Percentiles rank a stretch among this genome's conserved stretches.
phyloP scores from a whole-genome alignment of 2,797 vertebrate genomes.

The Sebastes vulpes region DNA sequence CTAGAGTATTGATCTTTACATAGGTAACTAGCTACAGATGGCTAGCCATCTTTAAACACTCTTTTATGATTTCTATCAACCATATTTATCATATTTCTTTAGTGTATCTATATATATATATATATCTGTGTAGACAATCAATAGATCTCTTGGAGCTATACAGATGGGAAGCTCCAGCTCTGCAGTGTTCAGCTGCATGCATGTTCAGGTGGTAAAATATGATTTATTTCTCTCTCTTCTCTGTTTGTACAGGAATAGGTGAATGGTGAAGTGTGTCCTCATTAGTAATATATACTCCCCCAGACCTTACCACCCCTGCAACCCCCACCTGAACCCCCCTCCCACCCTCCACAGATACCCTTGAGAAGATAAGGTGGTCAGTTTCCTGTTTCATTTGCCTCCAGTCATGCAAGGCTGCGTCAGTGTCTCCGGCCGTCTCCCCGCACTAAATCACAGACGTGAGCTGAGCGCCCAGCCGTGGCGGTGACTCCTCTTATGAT shows the following conservation, averaged over 20 bases:
- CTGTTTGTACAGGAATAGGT: not conserved
- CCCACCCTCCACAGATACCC: constrained; percentile 29
- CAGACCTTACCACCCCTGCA: not conserved
- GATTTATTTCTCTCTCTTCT: not conserved
- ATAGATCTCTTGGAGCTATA: not conserved
- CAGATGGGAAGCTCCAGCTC: not conserved
- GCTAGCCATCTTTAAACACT: not conserved
- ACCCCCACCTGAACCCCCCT: not conserved
- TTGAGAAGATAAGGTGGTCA: constrained; percentile 64
- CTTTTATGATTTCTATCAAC: not conserved
- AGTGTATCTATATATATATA: not conserved
- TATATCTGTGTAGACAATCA: not conserved
- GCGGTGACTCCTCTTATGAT: constrained; percentile 79
- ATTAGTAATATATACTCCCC: constrained; percentile 20
- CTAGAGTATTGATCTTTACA: not conserved
- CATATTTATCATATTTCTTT: not conserved
- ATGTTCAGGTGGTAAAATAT: not conserved
- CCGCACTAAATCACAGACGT: constrained; percentile 70
- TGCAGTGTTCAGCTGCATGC: not conserved
- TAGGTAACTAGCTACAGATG: not conserved
- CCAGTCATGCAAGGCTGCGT: constrained; percentile 62
- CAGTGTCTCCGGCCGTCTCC: constrained; percentile 48
- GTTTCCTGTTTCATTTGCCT: constrained; percentile 73
- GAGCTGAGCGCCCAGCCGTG: constrained; percentile 55
- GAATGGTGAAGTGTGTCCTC: constrained; percentile 6